Base-by-base conservation (phyloP, 2,113 vertebrate genomes). In the Elaphurus davidianus region DNA sequence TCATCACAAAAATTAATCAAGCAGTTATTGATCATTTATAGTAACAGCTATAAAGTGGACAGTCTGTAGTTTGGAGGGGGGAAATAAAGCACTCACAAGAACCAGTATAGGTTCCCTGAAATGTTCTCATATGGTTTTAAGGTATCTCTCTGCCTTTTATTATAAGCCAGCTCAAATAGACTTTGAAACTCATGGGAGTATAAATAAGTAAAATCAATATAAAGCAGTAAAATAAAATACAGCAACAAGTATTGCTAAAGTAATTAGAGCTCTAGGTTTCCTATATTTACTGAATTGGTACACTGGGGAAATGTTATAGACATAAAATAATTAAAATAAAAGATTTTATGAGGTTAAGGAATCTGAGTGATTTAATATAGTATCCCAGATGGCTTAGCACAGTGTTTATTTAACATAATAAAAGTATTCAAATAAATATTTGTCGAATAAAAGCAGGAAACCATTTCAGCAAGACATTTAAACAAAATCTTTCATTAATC, bases 401-500 rank as follows among this genome's bases (percentile, higher is more conserved):
- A 81, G 21, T 84, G 91, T 54, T 91, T 67, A 90, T 85, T 93
- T 92, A 60, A 97, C 23, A 92, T 36, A 59, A n/a, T 84, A 92
- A 2, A 92, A 10, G 13, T 78, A 89, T 84, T 83, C 33, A 95
- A 82, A 92, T 90, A 96, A 40, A 7, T 97, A 84, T 64, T 62
- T 93, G 36, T 84, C 93, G 55, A 87, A 55, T 74, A 33, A 90
- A 83, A 92, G 25, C 25, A 88, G 60, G 23, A 74, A 95, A 55
- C 71, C 7, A 85, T 86, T 93, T 97, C 59, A 87, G 60, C 25
- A 93, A 93, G 45, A 59, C 28, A 33, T 54, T 85, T 96, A 60
- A 52, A 79, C 7, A 92, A 86, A 96, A 78, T 33, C 45, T 87
- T 21, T 96, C 28, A 84, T 81, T 64, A 79, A 84, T 83, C 21